Percentiles rank a stretch among this genome's conserved stretches.
Conservation (phyloP, 2,113 vertebrate genomes). For the Nettapus auritus region DNA sequence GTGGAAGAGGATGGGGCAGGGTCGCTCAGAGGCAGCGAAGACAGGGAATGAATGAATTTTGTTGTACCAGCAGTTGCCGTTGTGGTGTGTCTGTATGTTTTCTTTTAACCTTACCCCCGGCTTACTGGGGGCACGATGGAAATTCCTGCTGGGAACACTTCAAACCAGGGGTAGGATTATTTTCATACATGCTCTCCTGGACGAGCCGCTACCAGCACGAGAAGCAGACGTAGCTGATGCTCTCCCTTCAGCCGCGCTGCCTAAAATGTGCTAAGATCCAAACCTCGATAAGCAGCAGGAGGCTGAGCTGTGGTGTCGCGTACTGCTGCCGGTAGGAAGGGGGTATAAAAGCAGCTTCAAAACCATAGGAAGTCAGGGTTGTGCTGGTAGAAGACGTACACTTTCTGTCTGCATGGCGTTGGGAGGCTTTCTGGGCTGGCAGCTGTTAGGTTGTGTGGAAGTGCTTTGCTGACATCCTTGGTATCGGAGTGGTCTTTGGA, state of each 20-base stretch:
- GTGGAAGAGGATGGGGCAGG: neutral
- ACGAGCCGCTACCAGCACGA: accelerated
- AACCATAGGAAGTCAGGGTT: neutral
- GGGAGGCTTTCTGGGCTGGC: neutral
- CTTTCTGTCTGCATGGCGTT: neutral
- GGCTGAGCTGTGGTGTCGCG: neutral
- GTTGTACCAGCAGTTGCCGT: neutral
- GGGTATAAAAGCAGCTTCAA: neutral
- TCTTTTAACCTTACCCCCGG: neutral
- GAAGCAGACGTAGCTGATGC: neutral
- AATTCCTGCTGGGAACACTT: neutral
- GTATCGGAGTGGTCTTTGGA: neutral
- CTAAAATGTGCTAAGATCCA: neutral
- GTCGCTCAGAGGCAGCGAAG: neutral
- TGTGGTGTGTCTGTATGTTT: neutral
- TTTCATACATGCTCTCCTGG: neutral
- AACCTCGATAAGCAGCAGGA: neutral
- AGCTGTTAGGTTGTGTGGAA: neutral
- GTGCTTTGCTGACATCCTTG: neutral
- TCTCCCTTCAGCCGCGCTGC: neutral
- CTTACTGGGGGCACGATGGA: neutral
- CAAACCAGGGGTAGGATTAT: neutral
- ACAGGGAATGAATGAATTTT: neutral
- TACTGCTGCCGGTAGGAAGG: neutral
- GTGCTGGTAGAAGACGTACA: neutral